phyloP scores from a whole-genome alignment of 2,113 vertebrate species.

The Lepus europaeus region DNA sequence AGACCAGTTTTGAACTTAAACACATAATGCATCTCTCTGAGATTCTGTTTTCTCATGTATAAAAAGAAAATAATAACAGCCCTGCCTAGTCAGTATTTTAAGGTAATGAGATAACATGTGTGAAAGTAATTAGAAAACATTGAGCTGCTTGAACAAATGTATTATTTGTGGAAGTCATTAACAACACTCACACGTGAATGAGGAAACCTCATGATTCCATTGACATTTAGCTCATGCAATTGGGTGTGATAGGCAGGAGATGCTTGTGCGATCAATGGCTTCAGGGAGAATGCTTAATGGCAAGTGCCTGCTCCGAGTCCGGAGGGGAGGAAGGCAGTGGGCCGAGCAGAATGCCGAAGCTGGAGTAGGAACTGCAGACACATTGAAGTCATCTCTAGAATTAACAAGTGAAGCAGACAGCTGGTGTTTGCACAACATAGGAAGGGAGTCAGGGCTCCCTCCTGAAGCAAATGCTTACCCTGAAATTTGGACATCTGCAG shows the following conservation, averaged over 20 bases:
- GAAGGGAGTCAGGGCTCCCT: conserved; percentile 4
- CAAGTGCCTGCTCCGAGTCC: background rate
- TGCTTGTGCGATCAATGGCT: background rate
- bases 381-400: background rate
- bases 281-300: background rate
- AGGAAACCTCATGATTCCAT: conserved; percentile 4
- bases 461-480: background rate
- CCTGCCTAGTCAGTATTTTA: conserved; percentile 1
- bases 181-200: background rate
- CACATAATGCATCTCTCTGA: background rate
- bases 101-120: background rate
- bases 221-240: background rate
- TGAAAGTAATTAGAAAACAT: conserved; percentile 53
- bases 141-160: conserved; percentile 25
- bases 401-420: background rate
- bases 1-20: conserved; percentile 55
- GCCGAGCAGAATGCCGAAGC: background rate
- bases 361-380: background rate
- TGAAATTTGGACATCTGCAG: conserved; percentile 30
- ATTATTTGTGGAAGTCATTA: conserved; percentile 36
- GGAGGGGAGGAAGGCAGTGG: background rate
- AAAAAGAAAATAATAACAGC: background rate
- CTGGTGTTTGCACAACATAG: background rate
- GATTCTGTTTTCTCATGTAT: background rate
- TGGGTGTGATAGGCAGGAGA: background rate